Evolutionary conservation across 2,888 invertebrate genomes (phyloP).

Genomic region (Bellardia pandia): DNA sequence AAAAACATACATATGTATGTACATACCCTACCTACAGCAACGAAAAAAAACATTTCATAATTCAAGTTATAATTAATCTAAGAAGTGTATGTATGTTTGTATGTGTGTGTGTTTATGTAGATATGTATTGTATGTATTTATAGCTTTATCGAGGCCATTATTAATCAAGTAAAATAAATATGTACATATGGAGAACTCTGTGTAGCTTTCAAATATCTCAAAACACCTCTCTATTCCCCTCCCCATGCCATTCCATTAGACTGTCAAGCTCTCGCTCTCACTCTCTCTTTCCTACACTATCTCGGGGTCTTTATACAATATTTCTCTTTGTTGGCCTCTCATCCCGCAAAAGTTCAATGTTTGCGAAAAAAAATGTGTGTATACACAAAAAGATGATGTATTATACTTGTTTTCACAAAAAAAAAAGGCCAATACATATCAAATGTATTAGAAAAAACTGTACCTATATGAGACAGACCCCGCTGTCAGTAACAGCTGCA

Average conservation of each 20-base stretch:
- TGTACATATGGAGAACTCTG: conserved; percentile 53
- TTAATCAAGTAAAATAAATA: conserved; percentile 52
- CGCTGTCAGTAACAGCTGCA: too few species aligned
- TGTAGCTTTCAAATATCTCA: not conserved
- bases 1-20: not conserved
- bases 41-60: not conserved
- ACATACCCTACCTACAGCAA: too few species aligned
- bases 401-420: not conserved
- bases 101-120: not conserved
- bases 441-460: conserved; percentile 15
- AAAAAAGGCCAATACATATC: conserved; percentile 37
- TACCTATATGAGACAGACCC: conserved; percentile 26
- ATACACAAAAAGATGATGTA: conserved; percentile 44
- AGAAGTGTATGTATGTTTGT: not conserved
- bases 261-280: not conserved
- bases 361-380: conserved; percentile 20
- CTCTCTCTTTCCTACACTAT: not conserved
- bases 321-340: not conserved
- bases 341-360: conserved; percentile 43
- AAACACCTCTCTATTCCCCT: not conserved
- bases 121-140: conserved; percentile 7
- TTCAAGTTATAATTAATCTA: conserved; percentile 19
- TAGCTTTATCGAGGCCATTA: conserved; percentile 62
- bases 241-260: not conserved
- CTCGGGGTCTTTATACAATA: not conserved